Conservation (phyloP, 2,797 vertebrate species). For the Eulemur coronatus region DNA sequence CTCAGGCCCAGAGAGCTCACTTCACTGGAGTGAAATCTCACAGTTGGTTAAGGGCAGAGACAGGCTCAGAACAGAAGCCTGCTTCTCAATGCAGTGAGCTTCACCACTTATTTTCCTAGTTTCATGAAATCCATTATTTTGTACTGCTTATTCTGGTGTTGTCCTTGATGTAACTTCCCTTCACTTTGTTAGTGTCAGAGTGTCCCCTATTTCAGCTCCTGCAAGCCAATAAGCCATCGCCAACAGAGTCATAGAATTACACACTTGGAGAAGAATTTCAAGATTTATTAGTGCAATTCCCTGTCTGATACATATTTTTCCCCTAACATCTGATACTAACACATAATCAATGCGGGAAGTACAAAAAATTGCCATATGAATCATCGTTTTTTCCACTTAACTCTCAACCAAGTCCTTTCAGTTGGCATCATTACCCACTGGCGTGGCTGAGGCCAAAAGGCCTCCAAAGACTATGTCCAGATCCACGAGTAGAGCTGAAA, state of each 20-base stretch:
- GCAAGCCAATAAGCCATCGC: background rate
- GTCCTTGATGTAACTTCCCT: background rate
- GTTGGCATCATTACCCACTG: background rate
- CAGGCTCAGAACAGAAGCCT: background rate
- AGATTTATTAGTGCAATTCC: background rate
- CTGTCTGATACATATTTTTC: accelerated
- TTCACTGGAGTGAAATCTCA: too few species aligned
- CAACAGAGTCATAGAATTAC: background rate
- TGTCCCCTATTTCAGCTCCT: background rate
- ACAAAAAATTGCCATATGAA: background rate
- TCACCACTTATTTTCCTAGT: background rate
- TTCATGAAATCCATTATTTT: background rate
- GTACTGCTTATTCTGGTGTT: background rate
- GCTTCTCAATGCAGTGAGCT: background rate
- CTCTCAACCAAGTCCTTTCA: background rate
- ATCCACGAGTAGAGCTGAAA: accelerated
- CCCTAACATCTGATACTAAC: background rate
- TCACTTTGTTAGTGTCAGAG: background rate
- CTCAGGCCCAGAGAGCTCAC: background rate
- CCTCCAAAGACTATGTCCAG: accelerated
- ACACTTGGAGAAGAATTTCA: background rate
- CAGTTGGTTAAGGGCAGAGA: too few species aligned
- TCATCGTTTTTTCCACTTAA: background rate
- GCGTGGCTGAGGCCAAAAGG: background rate
- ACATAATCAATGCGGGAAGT: background rate